Percentiles rank a stretch among this genome's conserved stretches.
Conservation (phyloP, 2,888 invertebrate species). For the Catonia carolina region DNA sequence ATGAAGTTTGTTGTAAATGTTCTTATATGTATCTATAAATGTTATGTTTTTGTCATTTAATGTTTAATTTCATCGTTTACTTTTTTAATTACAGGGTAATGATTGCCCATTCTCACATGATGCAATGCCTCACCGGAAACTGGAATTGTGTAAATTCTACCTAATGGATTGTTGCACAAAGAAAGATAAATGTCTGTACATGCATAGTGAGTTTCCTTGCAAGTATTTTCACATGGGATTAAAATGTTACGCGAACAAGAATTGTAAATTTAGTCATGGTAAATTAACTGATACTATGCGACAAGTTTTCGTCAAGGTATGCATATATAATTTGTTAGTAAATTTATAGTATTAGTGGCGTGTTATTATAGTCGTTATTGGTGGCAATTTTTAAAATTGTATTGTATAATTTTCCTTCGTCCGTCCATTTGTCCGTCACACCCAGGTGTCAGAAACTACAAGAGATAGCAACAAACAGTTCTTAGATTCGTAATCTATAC, state of each 20-base stretch:
- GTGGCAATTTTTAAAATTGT: no score
- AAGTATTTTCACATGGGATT: slow-evolving; percentile 93
- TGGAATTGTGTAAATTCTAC: slow-evolving; percentile 95
- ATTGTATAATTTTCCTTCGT: no score
- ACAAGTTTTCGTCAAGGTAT: slow-evolving; percentile 49
- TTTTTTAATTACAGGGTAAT: slow-evolving; percentile 50
- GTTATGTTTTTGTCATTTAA: no score
- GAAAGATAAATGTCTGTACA: slow-evolving; percentile 89
- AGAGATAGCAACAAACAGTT: no score
- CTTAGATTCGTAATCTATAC: no score
- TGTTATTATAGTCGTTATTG: not conserved
- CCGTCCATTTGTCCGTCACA: no score
- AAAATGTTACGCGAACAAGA: slow-evolving; percentile 65
- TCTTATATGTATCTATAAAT: no score
- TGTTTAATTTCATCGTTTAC: no score
- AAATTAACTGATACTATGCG: slow-evolving; percentile 75
- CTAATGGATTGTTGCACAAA: slow-evolving; percentile 92
- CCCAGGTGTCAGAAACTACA: no score
- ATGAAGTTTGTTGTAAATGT: no score
- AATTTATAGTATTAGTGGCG: no score
- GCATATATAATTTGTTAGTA: not conserved
- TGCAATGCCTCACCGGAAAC: slow-evolving; percentile 71
- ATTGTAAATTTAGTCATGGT: slow-evolving; percentile 90
- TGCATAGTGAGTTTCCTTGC: slow-evolving; percentile 96
- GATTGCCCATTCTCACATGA: slow-evolving; percentile 86